Conservation (phyloP, 2,888 invertebrate genomes). For the Sphecodes monilicornis region DNA sequence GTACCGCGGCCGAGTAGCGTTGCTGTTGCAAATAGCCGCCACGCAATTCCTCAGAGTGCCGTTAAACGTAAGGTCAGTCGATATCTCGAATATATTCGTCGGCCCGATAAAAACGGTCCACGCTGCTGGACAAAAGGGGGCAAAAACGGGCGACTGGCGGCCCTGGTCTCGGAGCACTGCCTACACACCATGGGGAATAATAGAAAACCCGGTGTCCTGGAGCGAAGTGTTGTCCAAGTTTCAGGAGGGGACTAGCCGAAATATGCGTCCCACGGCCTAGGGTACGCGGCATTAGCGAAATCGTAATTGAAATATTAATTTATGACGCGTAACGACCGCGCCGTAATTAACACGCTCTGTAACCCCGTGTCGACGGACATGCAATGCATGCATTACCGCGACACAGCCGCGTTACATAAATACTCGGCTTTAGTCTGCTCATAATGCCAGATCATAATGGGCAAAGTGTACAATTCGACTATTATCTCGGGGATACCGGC, state of each 20-base stretch:
- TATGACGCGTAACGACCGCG: slow-evolving; percentile 78
- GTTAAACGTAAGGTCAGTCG: slow-evolving; percentile 38
- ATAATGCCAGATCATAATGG: slow-evolving; percentile 77
- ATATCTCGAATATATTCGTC: slow-evolving; percentile 26
- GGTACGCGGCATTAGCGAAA: slow-evolving; percentile 74
- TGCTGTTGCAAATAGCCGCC: slow-evolving; percentile 26
- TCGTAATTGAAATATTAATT: slow-evolving; percentile 83
- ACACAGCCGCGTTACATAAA: slow-evolving; percentile 79
- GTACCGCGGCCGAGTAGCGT: slow-evolving; percentile 23
- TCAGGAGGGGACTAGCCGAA: slow-evolving; percentile 22
- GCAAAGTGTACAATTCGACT: slow-evolving; percentile 77
- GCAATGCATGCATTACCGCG: slow-evolving; percentile 80
- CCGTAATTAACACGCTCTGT: slow-evolving; percentile 81
- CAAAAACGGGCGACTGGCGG: background rate
- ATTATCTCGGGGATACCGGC: slow-evolving; percentile 73
- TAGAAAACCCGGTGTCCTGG: slow-evolving; percentile 5
- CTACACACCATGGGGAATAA: background rate
- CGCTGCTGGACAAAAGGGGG: background rate
- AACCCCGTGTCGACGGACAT: slow-evolving; percentile 77
- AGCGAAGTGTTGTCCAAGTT: slow-evolving; percentile 3
- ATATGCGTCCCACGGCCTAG: slow-evolving; percentile 48
- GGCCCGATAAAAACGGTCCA: slow-evolving; percentile 9
- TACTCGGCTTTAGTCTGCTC: slow-evolving; percentile 77
- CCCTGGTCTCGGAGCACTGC: background rate
- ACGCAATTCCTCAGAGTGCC: slow-evolving; percentile 43